Conservation (phyloP, 2,888 invertebrate genomes). For the Drosophila colorata region DNA sequence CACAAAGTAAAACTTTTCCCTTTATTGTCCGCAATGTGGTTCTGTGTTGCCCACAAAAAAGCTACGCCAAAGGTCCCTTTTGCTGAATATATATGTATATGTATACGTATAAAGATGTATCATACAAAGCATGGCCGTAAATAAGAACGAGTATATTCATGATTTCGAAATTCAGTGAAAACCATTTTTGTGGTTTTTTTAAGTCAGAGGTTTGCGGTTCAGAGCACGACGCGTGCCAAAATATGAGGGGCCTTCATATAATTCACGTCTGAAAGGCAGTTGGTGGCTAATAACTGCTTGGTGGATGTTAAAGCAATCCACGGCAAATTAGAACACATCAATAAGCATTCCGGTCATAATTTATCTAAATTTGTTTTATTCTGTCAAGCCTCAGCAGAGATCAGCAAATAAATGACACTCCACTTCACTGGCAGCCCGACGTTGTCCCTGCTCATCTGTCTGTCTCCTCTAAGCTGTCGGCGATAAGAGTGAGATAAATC, state of each 20-base stretch:
- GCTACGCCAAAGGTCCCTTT: conserved; percentile 43
- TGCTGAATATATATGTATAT: conserved; percentile 26
- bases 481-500: conserved; percentile 71
- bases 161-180: conserved; percentile 31
- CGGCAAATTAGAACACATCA: conserved; percentile 59
- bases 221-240: neutral
- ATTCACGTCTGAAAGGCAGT: neutral
- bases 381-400: conserved; percentile 53
- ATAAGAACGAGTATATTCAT: conserved; percentile 27
- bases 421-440: conserved; percentile 9
- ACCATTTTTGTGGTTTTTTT: conserved; percentile 19
- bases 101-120: too few relatives aligned
- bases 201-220: conserved; percentile 24
- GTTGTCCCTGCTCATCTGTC: neutral
- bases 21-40: conserved; percentile 64
- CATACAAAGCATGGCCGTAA: neutral
- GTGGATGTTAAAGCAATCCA: conserved; percentile 5
- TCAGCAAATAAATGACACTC: conserved; percentile 63
- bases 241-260: neutral
- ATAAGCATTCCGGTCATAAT: conserved; percentile 63
- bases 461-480: conserved; percentile 19
- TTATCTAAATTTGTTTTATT: conserved; percentile 69
- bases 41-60: conserved; percentile 34
- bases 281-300: conserved; percentile 1
- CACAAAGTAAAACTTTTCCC: conserved; percentile 69